phyloP scores from a whole-genome alignment of 1,140 invertebrate species.

The Penaeus chinensis region DNA sequence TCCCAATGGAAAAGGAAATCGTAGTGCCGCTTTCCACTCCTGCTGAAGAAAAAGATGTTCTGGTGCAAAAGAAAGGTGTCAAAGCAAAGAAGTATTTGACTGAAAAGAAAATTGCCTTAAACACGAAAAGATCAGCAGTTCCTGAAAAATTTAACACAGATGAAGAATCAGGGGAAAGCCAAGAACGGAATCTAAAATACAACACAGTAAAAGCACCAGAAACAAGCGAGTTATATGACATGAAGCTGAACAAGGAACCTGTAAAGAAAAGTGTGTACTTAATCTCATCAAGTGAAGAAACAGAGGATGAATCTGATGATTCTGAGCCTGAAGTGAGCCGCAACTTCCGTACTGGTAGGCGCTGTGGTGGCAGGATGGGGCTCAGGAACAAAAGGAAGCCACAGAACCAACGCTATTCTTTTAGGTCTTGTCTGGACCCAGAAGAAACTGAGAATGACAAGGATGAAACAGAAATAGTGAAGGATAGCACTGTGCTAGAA shows the following conservation, averaged over 20 bases:
- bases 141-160: not conserved
- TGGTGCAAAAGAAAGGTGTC: not conserved
- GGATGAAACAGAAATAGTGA: constrained; percentile 8
- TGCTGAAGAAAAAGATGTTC: too few relatives aligned
- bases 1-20: too few relatives aligned
- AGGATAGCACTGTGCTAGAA: not conserved
- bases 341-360: constrained; percentile 46
- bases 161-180: too few relatives aligned
- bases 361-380: constrained; percentile 39
- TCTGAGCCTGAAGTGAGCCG: constrained; percentile 46
- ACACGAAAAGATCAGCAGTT: not conserved
- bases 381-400: constrained; percentile 38
- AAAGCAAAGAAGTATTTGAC: constrained; percentile 1
- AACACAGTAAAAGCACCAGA: too few relatives aligned
- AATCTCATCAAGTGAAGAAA: constrained; percentile 43
- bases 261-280: too few relatives aligned
- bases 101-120: not conserved
- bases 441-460: not conserved
- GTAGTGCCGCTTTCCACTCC: too few relatives aligned
- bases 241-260: too few relatives aligned
- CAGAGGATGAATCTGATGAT: constrained; percentile 30
- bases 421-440: constrained; percentile 29
- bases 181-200: too few relatives aligned
- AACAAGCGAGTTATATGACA: too few relatives aligned
- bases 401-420: constrained; percentile 24